Evolutionary conservation across 1,140 invertebrate species (phyloP), one percentile per base, ranked within the genome.

Genomic region (Dysdera silvatica): DNA sequence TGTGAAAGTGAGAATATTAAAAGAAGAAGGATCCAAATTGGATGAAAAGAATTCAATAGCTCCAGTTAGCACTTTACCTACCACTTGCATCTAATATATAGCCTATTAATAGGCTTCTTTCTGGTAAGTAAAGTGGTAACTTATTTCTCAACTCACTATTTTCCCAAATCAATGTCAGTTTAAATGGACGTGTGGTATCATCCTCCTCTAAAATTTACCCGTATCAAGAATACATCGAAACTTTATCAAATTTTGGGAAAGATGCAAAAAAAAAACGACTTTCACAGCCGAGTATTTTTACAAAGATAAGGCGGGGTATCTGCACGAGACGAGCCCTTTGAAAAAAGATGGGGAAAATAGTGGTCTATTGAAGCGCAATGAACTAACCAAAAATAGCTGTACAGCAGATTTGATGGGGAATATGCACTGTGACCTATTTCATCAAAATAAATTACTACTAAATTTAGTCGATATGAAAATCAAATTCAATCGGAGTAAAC

Each of bases 61-160:
- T n/a, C 41, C 7, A n/a, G 41, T 45, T 14, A 45, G 24, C 24
- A 20, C 24, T 20, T 45, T 45, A 20, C n/a, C 24, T 14, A n/a
- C 18, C 24, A 2, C 6, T n/a, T n/a, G n/a, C n/a, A n/a, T n/a
- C 18, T 45, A 14, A 20, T 45, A 20, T 14, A 20, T 20, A 16
- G 4, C 14, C 10, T 14, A 6, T n/a, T 28, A 3, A 29, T 23
- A 28, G 23, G 6, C 24, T 23, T 29, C 16, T 28, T 8, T 10
- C 29, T 18, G 26, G 6, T 18, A n/a, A 51, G 12, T 10, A 1
- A 14, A 40, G 12, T 35, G 37, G 40, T 5, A 56, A 56, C 29
- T 31, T 56, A 29, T 56, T 56, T 43, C 18, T 56, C 4, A 33
- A 56, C 32, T 43, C 23, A 14, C n/a, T 56, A 20, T 56, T 56